Conservation (phyloP, 2,797 vertebrate species). For the Sylvilagus floridanus region DNA sequence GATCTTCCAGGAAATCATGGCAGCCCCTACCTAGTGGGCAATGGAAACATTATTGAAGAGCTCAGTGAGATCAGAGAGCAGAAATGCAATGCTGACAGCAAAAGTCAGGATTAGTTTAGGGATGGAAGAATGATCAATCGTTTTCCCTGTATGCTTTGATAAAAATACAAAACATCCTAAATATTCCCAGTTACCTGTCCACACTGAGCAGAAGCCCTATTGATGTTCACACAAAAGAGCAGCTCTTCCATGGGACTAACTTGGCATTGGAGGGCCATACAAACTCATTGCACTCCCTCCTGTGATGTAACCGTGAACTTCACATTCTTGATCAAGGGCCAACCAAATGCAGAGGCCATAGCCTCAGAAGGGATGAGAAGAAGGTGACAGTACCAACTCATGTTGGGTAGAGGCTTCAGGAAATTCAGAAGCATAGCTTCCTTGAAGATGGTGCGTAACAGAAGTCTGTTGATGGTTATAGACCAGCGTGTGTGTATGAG, state of each 20-base stretch:
- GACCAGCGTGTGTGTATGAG: background rate
- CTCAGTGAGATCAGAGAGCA: background rate
- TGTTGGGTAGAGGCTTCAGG: background rate
- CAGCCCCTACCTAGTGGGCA: background rate
- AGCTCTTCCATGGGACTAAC: background rate
- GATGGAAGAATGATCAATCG: background rate
- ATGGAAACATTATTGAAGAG: background rate
- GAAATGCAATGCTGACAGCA: background rate
- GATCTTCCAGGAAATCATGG: background rate
- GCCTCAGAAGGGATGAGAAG: background rate
- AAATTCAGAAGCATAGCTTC: background rate
- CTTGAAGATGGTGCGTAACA: rapidly evolving
- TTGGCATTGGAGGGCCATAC: background rate
- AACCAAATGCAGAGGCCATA: too few relatives aligned
- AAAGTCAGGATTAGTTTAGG: background rate
- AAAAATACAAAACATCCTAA: background rate
- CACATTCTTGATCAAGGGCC: background rate
- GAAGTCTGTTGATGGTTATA: background rate
- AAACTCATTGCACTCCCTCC: background rate
- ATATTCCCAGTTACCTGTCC: background rate
- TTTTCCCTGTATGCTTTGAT: background rate
- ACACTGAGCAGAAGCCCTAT: background rate
- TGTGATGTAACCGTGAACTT: background rate
- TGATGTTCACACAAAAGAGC: background rate
- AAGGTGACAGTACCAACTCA: background rate